A percentile compares a stretch with the other conserved stretches of the same genome.
phyloP scores from a whole-genome alignment of 2,797 vertebrate species.

The Ctenopoma kingsleyae region DNA sequence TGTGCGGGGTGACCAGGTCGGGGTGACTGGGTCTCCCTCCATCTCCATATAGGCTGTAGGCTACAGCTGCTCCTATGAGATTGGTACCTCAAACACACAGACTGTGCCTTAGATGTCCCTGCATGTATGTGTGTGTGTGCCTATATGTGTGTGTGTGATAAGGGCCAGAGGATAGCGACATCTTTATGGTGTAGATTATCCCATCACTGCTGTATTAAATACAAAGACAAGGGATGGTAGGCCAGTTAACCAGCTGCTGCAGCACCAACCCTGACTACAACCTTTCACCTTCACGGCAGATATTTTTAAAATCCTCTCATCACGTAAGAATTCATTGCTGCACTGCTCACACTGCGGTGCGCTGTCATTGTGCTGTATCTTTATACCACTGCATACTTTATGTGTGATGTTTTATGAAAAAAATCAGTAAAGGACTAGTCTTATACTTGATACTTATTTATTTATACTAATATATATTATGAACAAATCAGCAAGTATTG shows the following conservation, averaged over 20 bases:
- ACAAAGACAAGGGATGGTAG: constrained; percentile 61
- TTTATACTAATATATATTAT: too few species aligned
- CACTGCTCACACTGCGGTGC: too few species aligned
- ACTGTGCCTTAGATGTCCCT: constrained; percentile 73
- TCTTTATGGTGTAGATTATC: constrained; percentile 80
- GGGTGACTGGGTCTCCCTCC: constrained; percentile 78
- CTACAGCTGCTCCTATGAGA: constrained; percentile 84
- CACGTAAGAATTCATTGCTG: constrained; percentile 3
- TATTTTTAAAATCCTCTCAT: constrained; percentile 16
- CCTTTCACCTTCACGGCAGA: constrained; percentile 64
- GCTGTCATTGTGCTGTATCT: neutral
- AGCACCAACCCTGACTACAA: constrained; percentile 38
- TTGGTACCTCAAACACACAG: constrained; percentile 81
- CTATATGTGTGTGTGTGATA: constrained; percentile 71
- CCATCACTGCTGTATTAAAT: constrained; percentile 78
- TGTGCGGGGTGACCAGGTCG: constrained; percentile 79
- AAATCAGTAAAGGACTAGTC: too few species aligned
- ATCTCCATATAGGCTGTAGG: constrained; percentile 85
- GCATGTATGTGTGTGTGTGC: constrained; percentile 51
- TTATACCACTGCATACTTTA: neutral
- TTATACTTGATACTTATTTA: neutral
- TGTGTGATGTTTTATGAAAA: neutral
- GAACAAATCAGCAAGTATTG: neutral
- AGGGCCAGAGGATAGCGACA: constrained; percentile 75
- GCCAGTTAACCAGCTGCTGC: constrained; percentile 69